Evolutionary conservation across 2,113 vertebrate species (phyloP), one percentile per base, ranked within the genome.

Genomic region (Chlamydotis undulata): DNA sequence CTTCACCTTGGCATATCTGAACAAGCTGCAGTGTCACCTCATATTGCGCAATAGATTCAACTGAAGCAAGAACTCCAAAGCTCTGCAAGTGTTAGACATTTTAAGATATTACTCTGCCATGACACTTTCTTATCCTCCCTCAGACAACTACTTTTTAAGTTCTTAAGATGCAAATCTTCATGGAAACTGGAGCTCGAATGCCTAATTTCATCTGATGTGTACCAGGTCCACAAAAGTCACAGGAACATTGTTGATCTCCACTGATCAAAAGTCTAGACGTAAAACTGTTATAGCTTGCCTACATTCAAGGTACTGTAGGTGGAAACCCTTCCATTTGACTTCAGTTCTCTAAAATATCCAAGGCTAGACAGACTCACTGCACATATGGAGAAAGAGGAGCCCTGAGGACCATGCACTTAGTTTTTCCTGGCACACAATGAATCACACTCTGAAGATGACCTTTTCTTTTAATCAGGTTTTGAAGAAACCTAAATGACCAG

Each of bases 51-150:
- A 76, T 5, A 68, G 35, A 88, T 49, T 81, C 35, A 81, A 23
- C 43, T 63, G 43, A 90, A 84, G 56, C 26, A 75, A 92, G 33
- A 92, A 71, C 7, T 90, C 55, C 12, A 75, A 74, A 93, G 47
- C 43, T 81, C 35, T 86, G 39, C 17, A 92, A 90, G 49, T 17
- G 67, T 47, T 83, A 37, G 28, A 70, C 15, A 63, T 50, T 83
- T 91, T 63, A 59, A 79, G 29, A 83, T 37, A 63, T 3, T 76
- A 31, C 71, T 71, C 49, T 90, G 41, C 29, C 56, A 41, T 35
- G 35, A 78, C 2, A 7, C 29, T 61, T 85, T 68, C 50, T 83
- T 39, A 39, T 4, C 10, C 60, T 96, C 29, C 26, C 64, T 64
- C 2, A 0, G 52, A 86, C 50, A 45, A 7, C 5, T 28, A 52